Evolutionary conservation across 2,888 invertebrate genomes (phyloP).

Genomic region (Thymelicus lineola): DNA sequence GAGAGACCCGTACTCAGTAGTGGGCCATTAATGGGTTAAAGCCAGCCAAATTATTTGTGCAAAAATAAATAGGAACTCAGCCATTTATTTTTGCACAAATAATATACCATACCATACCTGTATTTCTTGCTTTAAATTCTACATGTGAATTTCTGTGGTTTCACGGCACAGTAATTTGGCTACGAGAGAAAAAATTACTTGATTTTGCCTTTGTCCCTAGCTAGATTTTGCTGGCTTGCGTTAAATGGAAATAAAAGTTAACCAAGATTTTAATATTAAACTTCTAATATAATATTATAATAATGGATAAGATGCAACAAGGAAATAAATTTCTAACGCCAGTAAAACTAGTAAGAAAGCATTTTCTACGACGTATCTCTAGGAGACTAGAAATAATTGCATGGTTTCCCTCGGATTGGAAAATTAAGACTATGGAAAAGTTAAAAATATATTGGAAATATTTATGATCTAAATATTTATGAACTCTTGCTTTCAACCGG

Average conservation of each 20-base stretch:
- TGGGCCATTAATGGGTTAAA: too few relatives aligned
- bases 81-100: neutral
- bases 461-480: too few relatives aligned
- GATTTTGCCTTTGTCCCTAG: neutral
- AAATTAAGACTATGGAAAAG: too few relatives aligned
- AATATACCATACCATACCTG: neutral
- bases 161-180: neutral
- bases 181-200: slow-evolving; percentile 1
- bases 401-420: too few relatives aligned
- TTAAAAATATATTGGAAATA: too few relatives aligned
- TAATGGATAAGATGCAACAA: neutral
- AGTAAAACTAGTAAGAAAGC: too few relatives aligned
- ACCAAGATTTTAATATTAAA: neutral
- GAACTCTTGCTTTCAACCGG: too few relatives aligned
- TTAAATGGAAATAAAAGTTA: neutral
- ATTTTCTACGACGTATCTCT: too few relatives aligned
- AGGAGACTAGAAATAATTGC: too few relatives aligned
- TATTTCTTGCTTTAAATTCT: neutral
- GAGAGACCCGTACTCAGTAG: too few relatives aligned
- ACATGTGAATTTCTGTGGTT: slow-evolving; percentile 5
- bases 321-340: neutral
- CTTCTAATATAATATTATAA: neutral
- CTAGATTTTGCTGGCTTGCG: neutral
- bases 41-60: neutral
- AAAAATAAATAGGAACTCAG: neutral